These are phyloP conservation scores for Polyommatus icarus DNA, from an alignment of 2,888 invertebrate species.

Conservation along the genomic window DNA sequence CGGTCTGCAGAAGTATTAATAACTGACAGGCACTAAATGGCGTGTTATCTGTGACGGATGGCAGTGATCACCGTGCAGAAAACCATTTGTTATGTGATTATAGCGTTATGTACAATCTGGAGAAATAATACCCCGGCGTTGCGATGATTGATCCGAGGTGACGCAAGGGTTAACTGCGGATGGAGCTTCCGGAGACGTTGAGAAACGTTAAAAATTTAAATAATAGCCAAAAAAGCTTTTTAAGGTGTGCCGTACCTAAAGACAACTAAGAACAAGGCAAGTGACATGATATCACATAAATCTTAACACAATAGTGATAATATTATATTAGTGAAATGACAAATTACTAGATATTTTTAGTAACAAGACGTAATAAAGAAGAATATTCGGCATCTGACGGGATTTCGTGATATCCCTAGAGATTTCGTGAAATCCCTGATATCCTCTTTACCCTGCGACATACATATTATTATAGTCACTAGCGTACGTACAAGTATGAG, in stretches of 20 bases:
- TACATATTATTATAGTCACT: too few species aligned
- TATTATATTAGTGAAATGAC: too few species aligned
- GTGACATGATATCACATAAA: not conserved
- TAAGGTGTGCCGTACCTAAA: not conserved
- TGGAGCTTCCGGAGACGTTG: not conserved
- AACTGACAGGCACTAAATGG: conserved; percentile 49
- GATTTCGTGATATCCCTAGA: too few species aligned
- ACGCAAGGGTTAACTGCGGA: conserved; percentile 32
- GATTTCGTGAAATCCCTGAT: too few species aligned
- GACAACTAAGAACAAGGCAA: not conserved
- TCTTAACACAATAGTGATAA: too few species aligned
- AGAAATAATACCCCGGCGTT: conserved; percentile 30
- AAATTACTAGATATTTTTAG: too few species aligned
- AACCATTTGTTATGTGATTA: conserved; percentile 42
- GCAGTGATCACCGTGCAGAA: conserved; percentile 45
- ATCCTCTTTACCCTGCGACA: too few species aligned
- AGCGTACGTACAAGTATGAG: too few species aligned
- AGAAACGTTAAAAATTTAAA: not conserved
- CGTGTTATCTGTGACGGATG: conserved; percentile 54
- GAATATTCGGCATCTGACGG: too few species aligned
- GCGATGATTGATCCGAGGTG: not conserved
- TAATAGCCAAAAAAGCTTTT: not conserved
- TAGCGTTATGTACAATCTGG: conserved; percentile 34
- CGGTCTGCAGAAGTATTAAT: conserved; percentile 41
- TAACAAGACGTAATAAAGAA: too few species aligned